Percentiles rank a stretch among this genome's conserved stretches.
Evolutionary conservation across 2,888 invertebrate genomes (phyloP).

Genomic region (Aphodius granarius): DNA sequence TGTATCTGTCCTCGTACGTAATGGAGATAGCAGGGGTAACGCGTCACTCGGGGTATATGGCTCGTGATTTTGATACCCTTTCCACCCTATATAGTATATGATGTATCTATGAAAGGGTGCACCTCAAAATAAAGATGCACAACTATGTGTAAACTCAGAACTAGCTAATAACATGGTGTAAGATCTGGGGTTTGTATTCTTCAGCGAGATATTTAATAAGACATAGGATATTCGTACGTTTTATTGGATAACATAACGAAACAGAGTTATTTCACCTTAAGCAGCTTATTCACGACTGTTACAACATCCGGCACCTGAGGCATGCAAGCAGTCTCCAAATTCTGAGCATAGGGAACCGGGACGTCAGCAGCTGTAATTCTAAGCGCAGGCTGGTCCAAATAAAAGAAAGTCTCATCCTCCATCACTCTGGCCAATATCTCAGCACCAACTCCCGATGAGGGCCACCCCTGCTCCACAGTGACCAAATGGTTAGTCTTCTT

Average conservation of each 20-base stretch:
- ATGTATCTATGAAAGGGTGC: conserved; percentile 40
- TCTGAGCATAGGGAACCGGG: conserved; percentile 94
- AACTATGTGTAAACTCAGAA: neutral
- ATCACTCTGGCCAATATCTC: conserved; percentile 92
- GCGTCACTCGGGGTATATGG: conserved; percentile 44
- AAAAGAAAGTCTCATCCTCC: conserved; percentile 92
- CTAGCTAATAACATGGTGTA: neutral
- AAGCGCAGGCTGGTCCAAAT: conserved; percentile 92
- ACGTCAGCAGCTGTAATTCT: conserved; percentile 92
- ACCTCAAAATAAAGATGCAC: conserved; percentile 35
- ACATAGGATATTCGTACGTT: too few species aligned
- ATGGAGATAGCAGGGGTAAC: conserved; percentile 43
- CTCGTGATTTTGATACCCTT: conserved; percentile 43
- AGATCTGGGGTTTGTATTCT: too few species aligned
- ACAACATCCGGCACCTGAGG: conserved; percentile 78
- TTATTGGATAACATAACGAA: neutral
- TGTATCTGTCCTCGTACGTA: conserved; percentile 42
- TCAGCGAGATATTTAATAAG: too few species aligned
- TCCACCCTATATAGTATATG: conserved; percentile 35
- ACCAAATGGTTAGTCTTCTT: conserved; percentile 94
- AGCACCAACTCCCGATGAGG: conserved; percentile 90
- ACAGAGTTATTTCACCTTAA: conserved; percentile 61
- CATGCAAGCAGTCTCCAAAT: conserved; percentile 76
- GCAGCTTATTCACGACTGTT: conserved; percentile 74
- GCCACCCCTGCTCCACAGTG: conserved; percentile 97